Evolutionary conservation across 2,888 invertebrate genomes (phyloP).

Genomic region (Sabatieria punctata): DNA sequence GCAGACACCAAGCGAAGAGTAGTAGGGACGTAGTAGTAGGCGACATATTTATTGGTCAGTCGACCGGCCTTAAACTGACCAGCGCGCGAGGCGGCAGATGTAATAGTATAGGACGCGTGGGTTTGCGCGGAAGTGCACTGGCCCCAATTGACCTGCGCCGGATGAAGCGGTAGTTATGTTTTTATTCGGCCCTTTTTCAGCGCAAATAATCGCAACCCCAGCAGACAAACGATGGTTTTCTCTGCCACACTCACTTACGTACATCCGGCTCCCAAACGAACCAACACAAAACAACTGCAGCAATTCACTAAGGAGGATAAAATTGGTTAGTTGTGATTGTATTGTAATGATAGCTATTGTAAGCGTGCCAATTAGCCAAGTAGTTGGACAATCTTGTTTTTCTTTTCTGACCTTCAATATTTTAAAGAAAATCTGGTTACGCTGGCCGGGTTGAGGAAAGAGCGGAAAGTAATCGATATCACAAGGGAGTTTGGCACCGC

Average conservation of each 20-base stretch:
- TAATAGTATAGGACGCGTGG: too few relatives aligned
- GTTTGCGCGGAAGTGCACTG: too few relatives aligned
- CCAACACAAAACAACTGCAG: constrained; percentile 26
- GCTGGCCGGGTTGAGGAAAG: constrained; percentile 19
- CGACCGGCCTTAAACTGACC: too few relatives aligned
- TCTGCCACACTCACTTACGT: constrained; percentile 87
- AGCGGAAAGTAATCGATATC: constrained; percentile 76
- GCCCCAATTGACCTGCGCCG: too few relatives aligned
- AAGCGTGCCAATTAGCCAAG: neutral
- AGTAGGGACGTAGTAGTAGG: too few relatives aligned
- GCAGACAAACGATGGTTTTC: constrained; percentile 93
- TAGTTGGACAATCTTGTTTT: neutral
- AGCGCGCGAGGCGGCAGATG: too few relatives aligned
- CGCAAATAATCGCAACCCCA: too few relatives aligned
- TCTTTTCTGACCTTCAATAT: neutral
- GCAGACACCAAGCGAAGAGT: too few relatives aligned
- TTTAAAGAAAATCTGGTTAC: constrained; percentile 18
- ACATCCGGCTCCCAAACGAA: constrained; percentile 53
- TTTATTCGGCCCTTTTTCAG: too few relatives aligned
- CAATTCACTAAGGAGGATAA: constrained; percentile 35
- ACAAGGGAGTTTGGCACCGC: constrained; percentile 65
- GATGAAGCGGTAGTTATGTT: too few relatives aligned
- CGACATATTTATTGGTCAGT: too few relatives aligned
- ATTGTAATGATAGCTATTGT: neutral
- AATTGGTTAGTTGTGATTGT: constrained; percentile 26